Conservation (phyloP, 1,140 invertebrate species). For the Drosophila eugracilis region DNA sequence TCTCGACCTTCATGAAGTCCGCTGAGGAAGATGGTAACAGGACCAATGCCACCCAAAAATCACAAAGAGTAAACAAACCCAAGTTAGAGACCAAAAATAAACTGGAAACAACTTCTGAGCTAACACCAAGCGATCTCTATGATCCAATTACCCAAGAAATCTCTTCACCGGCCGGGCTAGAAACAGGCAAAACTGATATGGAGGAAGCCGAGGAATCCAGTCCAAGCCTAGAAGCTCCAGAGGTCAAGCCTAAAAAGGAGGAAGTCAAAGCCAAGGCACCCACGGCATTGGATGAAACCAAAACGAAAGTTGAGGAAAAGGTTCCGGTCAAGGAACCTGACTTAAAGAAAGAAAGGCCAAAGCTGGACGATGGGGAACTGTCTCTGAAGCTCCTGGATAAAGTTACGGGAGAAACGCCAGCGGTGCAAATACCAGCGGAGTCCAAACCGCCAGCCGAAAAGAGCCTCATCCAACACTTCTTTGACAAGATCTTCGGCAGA, state of each 20-base stretch:
- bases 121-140: conserved; percentile 14
- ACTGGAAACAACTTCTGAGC: not conserved
- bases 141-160: conserved; percentile 13
- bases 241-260: not conserved
- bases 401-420: not conserved
- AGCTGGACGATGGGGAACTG: conserved; percentile 20
- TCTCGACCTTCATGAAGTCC: conserved; percentile 5
- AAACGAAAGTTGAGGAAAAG: not conserved
- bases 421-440: too few relatives aligned
- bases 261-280: not conserved
- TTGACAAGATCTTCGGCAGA: conserved; percentile 17
- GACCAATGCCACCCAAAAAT: not conserved
- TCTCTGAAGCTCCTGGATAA: conserved; percentile 18
- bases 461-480: conserved; percentile 1
- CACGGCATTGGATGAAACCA: not conserved
- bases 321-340: too few relatives aligned
- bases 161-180: not conserved
- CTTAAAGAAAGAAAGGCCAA: not conserved
- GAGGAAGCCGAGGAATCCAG: not conserved
- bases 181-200: not conserved
- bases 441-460: not conserved
- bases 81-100: not conserved
- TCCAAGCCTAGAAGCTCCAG: not conserved
- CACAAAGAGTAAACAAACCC: not conserved
- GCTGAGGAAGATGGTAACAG: not conserved